phyloP scores from a whole-genome alignment of 2,113 vertebrate genomes.

The Syngnathus floridae region DNA sequence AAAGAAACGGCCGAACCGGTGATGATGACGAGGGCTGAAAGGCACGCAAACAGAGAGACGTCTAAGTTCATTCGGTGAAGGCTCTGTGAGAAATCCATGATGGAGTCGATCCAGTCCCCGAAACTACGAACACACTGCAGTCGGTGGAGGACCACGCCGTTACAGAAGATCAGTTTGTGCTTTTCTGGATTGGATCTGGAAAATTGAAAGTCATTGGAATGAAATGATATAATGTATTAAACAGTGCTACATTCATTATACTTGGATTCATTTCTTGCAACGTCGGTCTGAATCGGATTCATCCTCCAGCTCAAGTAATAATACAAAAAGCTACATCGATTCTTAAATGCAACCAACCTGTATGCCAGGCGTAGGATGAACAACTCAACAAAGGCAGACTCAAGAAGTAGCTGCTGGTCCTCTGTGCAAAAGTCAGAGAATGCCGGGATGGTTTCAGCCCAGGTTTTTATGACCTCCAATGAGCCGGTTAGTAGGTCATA shows the following conservation, averaged over 20 bases:
- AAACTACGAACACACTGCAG: conserved; percentile 85
- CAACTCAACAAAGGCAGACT: conserved; percentile 89
- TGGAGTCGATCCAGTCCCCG: conserved; percentile 88
- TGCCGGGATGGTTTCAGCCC: conserved; percentile 86
- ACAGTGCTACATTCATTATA: neutral
- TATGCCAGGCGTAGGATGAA: conserved; percentile 90
- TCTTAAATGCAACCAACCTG: conserved; percentile 64
- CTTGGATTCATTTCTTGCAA: no score
- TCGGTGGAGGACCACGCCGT: conserved; percentile 83
- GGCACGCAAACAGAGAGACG: conserved; percentile 82
- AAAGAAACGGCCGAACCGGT: conserved; percentile 69
- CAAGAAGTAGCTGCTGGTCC: conserved; percentile 86
- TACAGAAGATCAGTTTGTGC: conserved; percentile 86
- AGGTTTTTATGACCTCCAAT: conserved; percentile 84
- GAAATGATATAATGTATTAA: neutral
- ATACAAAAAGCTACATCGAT: neutral
- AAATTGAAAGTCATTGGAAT: conserved; percentile 8
- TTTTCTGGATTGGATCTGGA: conserved; percentile 83
- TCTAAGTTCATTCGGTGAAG: conserved; percentile 85
- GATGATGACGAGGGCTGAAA: conserved; percentile 84
- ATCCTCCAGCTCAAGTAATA: neutral
- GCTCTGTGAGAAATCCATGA: conserved; percentile 83
- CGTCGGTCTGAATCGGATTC: no score
- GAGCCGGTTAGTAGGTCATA: conserved; percentile 82
- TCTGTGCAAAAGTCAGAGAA: conserved; percentile 77